Conservation (phyloP, 2,797 vertebrate genomes). For the Tauraco hartlaubi region DNA sequence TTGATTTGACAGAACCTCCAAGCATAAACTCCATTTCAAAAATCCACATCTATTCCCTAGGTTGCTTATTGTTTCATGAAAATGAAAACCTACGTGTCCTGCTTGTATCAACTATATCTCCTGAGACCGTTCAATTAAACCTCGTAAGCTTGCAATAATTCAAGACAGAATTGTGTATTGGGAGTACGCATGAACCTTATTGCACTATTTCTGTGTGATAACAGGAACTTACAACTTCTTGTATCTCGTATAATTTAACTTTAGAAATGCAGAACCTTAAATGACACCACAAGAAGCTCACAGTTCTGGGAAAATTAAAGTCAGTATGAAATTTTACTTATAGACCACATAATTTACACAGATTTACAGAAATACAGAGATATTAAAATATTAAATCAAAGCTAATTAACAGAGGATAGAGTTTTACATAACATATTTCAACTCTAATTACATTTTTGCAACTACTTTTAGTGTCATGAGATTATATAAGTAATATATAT, state of each 20-base stretch:
- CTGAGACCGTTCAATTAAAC: conserved; percentile 54
- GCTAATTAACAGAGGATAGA: conserved; percentile 68
- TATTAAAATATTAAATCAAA: conserved; percentile 75
- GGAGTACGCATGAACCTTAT: conserved; percentile 53
- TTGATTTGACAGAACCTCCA: conserved; percentile 81
- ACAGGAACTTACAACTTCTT: conserved; percentile 46
- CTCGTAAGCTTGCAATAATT: conserved; percentile 45
- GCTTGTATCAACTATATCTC: conserved; percentile 59
- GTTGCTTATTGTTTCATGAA: conserved; percentile 76
- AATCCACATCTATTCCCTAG: conserved; percentile 78
- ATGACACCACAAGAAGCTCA: conserved; percentile 64
- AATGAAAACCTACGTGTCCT: conserved; percentile 61
- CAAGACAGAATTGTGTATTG: conserved; percentile 15
- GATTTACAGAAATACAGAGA: conserved; percentile 70
- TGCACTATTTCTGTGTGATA: conserved; percentile 53
- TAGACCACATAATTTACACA: conserved; percentile 66
- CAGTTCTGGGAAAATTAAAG: conserved; percentile 65
- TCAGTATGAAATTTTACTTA: conserved; percentile 72
- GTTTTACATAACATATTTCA: conserved; percentile 48
- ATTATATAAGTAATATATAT: conserved; percentile 54
- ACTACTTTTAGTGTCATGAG: conserved; percentile 62
- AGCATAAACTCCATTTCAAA: conserved; percentile 74
- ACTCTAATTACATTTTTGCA: conserved; percentile 23
- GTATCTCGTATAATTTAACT: conserved; percentile 44
- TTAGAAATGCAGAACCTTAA: conserved; percentile 49